These are phyloP conservation scores for Tachypleus tridentatus DNA, from an alignment of 1,140 invertebrate genomes.

Conservation along the genomic window DNA sequence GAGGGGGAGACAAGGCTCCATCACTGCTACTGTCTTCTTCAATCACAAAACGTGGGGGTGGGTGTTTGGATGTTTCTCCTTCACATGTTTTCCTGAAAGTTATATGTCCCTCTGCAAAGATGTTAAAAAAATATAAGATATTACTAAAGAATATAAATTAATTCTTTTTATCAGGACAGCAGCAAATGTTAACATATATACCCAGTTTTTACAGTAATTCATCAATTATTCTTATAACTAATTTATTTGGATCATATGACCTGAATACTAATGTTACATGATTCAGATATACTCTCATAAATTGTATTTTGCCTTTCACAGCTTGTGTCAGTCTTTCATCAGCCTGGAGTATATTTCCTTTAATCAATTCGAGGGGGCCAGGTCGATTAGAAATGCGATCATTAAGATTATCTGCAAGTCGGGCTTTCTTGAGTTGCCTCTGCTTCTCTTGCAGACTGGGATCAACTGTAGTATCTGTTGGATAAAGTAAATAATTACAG, in stretches of 20 bases:
- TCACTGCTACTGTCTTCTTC: conserved; percentile 74
- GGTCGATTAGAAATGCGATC: conserved; percentile 90
- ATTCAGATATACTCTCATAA: background rate
- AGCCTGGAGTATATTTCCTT: conserved; percentile 89
- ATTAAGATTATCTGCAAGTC: conserved; percentile 86
- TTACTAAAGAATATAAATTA: too few relatives aligned
- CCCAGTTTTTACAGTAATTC: too few relatives aligned
- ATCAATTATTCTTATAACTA: too few relatives aligned
- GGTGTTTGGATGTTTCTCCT: conserved; percentile 63
- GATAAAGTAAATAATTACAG: too few relatives aligned
- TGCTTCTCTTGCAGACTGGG: conserved; percentile 90
- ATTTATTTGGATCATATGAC: too few relatives aligned
- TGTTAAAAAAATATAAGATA: background rate
- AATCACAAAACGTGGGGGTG: conserved; percentile 68
- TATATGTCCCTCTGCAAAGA: conserved; percentile 56
- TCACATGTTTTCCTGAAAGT: conserved; percentile 85
- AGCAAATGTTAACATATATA: too few relatives aligned
- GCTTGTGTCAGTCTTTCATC: conserved; percentile 83
- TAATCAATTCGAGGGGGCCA: conserved; percentile 88
- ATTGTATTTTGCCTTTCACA: conserved; percentile 49
- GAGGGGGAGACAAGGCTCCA: conserved; percentile 30
- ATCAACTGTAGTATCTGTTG: conserved; percentile 68
- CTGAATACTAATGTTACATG: background rate
- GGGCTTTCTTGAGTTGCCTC: conserved; percentile 86
- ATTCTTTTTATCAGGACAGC: too few relatives aligned